Conservation (phyloP, 2,113 vertebrate species). For the Crotalus helleri region DNA sequence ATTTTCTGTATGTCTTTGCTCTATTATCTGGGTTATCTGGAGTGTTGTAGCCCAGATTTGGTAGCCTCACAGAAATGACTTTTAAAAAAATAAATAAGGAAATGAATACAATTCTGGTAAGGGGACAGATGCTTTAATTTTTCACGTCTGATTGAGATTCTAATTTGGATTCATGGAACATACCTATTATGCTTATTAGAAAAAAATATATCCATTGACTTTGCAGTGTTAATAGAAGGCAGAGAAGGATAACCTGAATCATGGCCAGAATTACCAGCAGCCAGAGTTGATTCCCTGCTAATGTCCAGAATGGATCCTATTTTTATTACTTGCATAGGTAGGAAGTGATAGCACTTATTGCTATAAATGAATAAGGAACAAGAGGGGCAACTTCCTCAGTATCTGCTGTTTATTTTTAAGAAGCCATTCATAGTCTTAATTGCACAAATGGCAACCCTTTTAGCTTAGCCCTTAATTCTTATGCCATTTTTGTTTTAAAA, state of each 20-base stretch:
- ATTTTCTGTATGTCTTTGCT: background rate
- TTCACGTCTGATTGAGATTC: background rate
- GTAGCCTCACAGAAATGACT: background rate
- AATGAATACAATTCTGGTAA: background rate
- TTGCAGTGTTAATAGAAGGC: background rate
- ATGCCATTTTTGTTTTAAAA: background rate
- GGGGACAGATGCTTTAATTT: background rate
- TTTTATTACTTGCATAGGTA: background rate
- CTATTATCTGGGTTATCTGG: background rate
- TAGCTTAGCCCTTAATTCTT: background rate
- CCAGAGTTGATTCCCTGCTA: background rate
- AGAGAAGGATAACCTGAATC: background rate
- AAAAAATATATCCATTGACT: background rate
- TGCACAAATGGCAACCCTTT: background rate
- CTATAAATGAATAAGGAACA: background rate
- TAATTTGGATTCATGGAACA: background rate
- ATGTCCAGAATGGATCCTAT: no score
- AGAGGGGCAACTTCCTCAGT: background rate
- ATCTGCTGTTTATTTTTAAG: background rate
- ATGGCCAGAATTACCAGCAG: background rate
- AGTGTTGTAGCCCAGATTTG: background rate
- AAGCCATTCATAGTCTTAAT: background rate
- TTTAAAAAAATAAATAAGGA: background rate
- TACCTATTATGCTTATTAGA: background rate
- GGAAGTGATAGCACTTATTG: background rate